Evolutionary conservation across 2,797 vertebrate species (phyloP), one percentile per base, ranked within the genome.

Genomic region (Neopelma chrysocephalum): DNA sequence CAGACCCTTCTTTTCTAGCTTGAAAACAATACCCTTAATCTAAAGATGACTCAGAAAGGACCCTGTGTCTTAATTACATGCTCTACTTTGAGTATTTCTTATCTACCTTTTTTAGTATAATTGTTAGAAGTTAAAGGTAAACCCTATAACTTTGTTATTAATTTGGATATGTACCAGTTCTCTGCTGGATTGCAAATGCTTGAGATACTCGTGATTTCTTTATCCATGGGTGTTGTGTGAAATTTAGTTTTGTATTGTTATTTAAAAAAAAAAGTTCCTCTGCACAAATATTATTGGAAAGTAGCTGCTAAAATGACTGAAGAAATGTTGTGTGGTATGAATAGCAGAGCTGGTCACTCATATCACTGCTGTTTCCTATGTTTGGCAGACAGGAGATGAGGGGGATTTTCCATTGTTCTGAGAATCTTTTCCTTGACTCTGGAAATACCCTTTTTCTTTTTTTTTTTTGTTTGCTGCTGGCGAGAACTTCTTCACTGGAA

Each of bases 321-420:
- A 82, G 40, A 80, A 36, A 50, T 36, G 38, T 57, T 77, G 60
- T 47, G 25, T 58, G 45, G 56, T 73, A 21, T 34, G 43, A 85
- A 43, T 27, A 27, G 71, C 84, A 82, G 66, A 91, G 48, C 56
- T 71, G 70, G 40, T 84, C 34, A 38, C 54, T 69, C 13, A 80
- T 85, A 14, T 79, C 42, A 19, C 50, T 87, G 58, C 40, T 11
- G 26, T 82, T 96, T 95, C 88, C 88, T 87, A 68, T 93, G 38
- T 42, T 95, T 64, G 40, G 64, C 83, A 89, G 36, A 40, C 32
- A 77, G 88, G 82, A 86, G 72, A 26, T 69, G 18, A 60, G 47
- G 62, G 68, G 42, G 90, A 82, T 87, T 96, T 94, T 84, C 68
- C 47, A 65, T 85, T 96, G 88, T 87, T 95, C 75, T 82, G 47